Conservation (phyloP, 1,140 invertebrate genomes). For the Pygmarrhopalites habei region DNA sequence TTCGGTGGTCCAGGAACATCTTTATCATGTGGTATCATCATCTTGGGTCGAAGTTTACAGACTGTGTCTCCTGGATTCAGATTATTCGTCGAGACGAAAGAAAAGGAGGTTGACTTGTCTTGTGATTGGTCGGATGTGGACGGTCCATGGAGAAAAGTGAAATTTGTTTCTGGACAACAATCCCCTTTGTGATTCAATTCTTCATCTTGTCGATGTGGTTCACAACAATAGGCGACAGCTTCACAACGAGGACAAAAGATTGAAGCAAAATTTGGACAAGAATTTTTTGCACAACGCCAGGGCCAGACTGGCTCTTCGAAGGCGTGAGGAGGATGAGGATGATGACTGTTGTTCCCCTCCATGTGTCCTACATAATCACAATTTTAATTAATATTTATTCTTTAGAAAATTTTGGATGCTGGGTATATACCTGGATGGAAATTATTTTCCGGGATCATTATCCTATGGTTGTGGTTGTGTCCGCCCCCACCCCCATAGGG, state of each 20-base stretch:
- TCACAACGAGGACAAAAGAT: constrained; percentile 6
- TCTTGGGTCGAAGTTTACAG: neutral
- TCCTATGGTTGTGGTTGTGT: too few relatives aligned
- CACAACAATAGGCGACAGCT: neutral
- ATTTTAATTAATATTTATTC: too few relatives aligned
- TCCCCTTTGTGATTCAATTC: neutral
- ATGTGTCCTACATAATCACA: too few relatives aligned
- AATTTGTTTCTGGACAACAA: neutral
- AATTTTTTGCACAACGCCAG: neutral
- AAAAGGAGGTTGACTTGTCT: too few relatives aligned
- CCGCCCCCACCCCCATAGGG: too few relatives aligned
- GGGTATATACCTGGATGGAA: too few relatives aligned
- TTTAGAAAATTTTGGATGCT: too few relatives aligned
- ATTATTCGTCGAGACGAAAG: neutral
- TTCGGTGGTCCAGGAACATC: constrained; percentile 4
- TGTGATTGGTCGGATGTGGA: neutral
- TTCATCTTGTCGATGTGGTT: neutral
- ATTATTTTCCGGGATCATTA: too few relatives aligned
- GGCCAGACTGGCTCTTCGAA: too few relatives aligned
- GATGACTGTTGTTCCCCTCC: too few relatives aligned
- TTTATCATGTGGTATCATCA: constrained; percentile 12
- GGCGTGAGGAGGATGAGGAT: too few relatives aligned
- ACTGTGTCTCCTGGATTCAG: neutral
- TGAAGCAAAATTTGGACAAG: neutral
- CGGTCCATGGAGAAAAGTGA: neutral